Evolutionary conservation across 2,113 vertebrate genomes (phyloP), one percentile per base, ranked within the genome.

Genomic region (Coryphaenoides rupestris): DNA sequence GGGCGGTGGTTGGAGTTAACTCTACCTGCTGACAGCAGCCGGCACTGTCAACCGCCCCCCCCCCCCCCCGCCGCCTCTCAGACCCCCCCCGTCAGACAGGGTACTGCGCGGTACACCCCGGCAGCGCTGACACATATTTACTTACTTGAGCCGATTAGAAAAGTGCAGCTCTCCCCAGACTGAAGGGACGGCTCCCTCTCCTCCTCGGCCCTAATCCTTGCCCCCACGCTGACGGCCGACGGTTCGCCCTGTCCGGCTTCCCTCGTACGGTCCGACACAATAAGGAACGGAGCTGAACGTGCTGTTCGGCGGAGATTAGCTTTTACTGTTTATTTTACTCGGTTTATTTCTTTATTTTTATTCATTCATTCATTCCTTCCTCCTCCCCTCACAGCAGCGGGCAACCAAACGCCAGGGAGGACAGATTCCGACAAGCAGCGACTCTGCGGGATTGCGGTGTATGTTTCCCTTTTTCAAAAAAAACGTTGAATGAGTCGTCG

Each of bases 111-210:
- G n/a, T 26, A 26, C 68, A 21, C 70, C 73, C 76, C 62, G n/a
- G n/a, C 26, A 66, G 21, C 64, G 74, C 65, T 79, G 80, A 82
- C 84, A 84, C 68, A 83, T 84, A 75, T 89, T n/a, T n/a, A n/a
- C n/a, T 87, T 83, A 71, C 70, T 82, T 76, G 69, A 77, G 82
- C 78, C 76, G 84, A 87, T 88, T 86, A 87, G 69, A 40, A 40
- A 40, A 40, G 9, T 40, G 78, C 62, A 73, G 62, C 70, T 74
- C 68, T n/a, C n/a, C 61, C 75, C 49, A 64, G 75, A 79, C 33
- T 40, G 60, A 85, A 74, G 66, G 76, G 61, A 21, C 14, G 19
- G 76, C 78, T 66, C 70, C 63, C n/a, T n/a, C n/a, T n/a, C n/a
- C n/a, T n/a, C 86, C 76, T 82, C 75, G 33, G 33, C 5, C 77